phyloP scores from a whole-genome alignment of 2,888 invertebrate species.

The Campaea margaritaria region DNA sequence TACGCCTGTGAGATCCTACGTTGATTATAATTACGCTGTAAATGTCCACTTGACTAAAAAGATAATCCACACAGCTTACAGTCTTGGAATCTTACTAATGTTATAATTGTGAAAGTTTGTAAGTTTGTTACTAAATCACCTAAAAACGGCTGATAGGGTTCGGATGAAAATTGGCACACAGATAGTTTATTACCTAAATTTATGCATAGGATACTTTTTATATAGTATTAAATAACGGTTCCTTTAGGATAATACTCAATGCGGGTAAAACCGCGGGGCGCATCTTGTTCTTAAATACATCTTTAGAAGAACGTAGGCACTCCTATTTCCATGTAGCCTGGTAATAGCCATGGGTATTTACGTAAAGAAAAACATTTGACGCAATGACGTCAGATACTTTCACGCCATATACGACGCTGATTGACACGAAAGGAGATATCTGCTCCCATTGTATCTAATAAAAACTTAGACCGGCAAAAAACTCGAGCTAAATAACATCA shows the following conservation, averaged over 20 bases:
- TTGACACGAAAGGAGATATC: constrained; percentile 82
- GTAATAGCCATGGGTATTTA: constrained; percentile 59
- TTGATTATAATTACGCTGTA: too few relatives aligned
- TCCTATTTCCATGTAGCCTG: constrained; percentile 55
- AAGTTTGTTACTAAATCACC: too few relatives aligned
- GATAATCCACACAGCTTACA: not conserved
- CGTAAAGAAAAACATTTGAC: constrained; percentile 68
- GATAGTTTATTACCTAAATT: too few relatives aligned
- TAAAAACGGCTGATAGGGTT: too few relatives aligned
- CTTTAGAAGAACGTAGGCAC: constrained; percentile 43
- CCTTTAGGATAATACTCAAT: too few relatives aligned
- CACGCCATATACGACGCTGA: constrained; percentile 80
- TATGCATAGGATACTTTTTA: too few relatives aligned
- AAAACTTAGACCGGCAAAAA: constrained; percentile 79
- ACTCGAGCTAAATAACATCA: constrained; percentile 80
- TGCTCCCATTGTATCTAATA: constrained; percentile 66
- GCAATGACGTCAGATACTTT: constrained; percentile 79
- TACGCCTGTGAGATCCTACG: not conserved
- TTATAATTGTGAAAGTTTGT: too few relatives aligned
- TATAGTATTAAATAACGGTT: too few relatives aligned
- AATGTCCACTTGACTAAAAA: too few relatives aligned
- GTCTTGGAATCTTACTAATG: too few relatives aligned
- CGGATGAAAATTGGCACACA: too few relatives aligned
- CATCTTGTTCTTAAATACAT: constrained; percentile 9
- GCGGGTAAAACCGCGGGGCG: too few relatives aligned